Base-by-base conservation (phyloP, 2,888 invertebrate genomes). In the Ophraella communa region DNA sequence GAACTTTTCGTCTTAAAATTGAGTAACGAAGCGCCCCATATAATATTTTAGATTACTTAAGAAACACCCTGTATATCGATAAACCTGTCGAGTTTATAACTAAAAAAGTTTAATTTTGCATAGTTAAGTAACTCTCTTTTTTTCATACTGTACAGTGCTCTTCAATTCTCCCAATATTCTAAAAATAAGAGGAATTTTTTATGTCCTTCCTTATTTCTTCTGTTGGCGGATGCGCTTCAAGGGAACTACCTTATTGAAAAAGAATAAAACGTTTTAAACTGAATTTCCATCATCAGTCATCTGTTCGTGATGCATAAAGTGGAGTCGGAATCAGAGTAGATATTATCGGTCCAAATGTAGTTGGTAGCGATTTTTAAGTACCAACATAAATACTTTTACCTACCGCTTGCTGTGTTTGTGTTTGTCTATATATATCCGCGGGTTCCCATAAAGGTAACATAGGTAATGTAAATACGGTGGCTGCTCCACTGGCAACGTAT, bases 321-420 rank as follows among this genome's bases (percentile, higher is more conserved):
- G 60, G 64, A 70, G 65, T 70, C 70, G 67, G 66, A 70, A 67
- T 70, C 70, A 70, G 70, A 70, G 66, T 67, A 70, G 70, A 70
- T 70, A 64, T 67, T 70, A 70, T 70, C 70, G 63, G 66, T 66
- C 61, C 62, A 62, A 70, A 70, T 70, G 66, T 66, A 64, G 66
- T 67, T 67, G 67, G 67, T 66, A 67, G 64, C 69, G 65, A 65
- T 69, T 67, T 69, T 67, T 65, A 70, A 70, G 65, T 64, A 69
- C 66, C 62, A 35, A 63, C 67, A 68, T 68, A 66, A 68, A 70
- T 66, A 44, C 35, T 17, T 18, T 20, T 57, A 57, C 57, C 57
- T 57, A 57, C 55, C 57, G 61, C 47, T 35, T 17, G 33, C 56
- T 30, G 39, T 17, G 63, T 54, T 59, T 30, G 39, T 17, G 63